Conservation (phyloP, 2,797 vertebrate genomes). For the Phyllotis vaccarum region DNA sequence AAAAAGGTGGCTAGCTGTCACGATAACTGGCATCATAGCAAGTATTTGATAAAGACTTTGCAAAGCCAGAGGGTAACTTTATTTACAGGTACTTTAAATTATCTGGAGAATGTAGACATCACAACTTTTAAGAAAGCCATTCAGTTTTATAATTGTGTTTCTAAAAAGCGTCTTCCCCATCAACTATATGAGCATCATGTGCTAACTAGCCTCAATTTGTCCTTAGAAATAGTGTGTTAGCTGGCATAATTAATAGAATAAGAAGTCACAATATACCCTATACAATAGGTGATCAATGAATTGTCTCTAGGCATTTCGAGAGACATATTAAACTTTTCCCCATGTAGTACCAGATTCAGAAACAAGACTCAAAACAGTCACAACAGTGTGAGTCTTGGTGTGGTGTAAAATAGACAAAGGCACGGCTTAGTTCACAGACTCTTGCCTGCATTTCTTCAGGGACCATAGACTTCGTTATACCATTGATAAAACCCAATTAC, state of each 20-base stretch:
- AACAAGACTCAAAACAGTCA: neutral
- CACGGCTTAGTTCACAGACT: constrained; percentile 23
- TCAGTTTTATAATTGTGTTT: neutral
- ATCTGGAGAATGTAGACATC: neutral
- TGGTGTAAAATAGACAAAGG: neutral
- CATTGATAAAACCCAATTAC: constrained; percentile 64
- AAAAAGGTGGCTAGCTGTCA: neutral
- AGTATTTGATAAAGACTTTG: neutral
- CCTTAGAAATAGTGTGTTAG: constrained; percentile 13
- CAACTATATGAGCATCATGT: neutral
- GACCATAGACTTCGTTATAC: constrained; percentile 27
- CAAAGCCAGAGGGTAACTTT: neutral
- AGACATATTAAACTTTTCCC: neutral
- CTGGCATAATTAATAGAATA: neutral
- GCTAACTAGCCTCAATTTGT: neutral
- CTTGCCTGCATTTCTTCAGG: constrained; percentile 32
- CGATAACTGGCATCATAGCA: neutral
- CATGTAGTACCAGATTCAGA: neutral
- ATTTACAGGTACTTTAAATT: neutral
- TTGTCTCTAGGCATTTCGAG: neutral
- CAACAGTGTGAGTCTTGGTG: neutral
- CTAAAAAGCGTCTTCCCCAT: neutral
- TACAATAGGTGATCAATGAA: neutral
- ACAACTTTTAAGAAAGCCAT: neutral
- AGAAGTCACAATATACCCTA: neutral